These are phyloP conservation scores for Pardosa pseudoannulata DNA, from an alignment of 2,888 invertebrate species.

Conservation along the genomic window DNA sequence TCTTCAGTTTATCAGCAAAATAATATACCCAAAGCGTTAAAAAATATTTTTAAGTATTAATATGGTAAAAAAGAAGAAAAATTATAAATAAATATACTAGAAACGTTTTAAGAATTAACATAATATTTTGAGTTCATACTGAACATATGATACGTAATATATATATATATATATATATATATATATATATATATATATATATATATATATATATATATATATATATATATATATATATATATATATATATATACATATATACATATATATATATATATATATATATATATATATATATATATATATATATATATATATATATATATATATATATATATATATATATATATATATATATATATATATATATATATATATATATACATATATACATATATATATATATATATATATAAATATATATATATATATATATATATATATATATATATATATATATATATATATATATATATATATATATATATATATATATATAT, in stretches of 20 bases:
- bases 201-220: slow-evolving; percentile 6
- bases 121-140: no score
- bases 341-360: background rate
- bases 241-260: background rate
- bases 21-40: no score
- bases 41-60: no score
- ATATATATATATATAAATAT: no score
- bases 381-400: no score
- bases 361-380: background rate
- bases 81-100: no score
- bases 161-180: background rate
- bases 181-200: slow-evolving; percentile 9
- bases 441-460: background rate
- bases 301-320: background rate
- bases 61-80: no score
- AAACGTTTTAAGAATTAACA: no score
- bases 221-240: background rate
- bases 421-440: background rate
- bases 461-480: background rate
- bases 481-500: background rate
- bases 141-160: no score
- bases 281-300: background rate
- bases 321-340: background rate
- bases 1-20: no score
- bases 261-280: background rate